Evolutionary conservation across 2,888 invertebrate genomes (phyloP).

Genomic region (Ephialtes manifestator): DNA sequence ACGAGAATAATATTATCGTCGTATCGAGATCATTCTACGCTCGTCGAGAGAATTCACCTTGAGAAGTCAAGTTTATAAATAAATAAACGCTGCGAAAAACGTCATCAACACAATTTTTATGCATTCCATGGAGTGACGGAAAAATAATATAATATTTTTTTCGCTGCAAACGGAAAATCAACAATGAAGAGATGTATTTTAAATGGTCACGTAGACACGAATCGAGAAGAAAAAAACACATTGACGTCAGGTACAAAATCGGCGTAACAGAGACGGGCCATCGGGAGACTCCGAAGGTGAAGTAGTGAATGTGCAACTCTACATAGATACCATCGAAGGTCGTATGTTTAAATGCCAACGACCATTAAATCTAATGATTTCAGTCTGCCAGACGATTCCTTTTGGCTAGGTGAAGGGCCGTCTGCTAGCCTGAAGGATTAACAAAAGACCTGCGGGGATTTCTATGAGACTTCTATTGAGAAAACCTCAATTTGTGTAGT

Average conservation of each 20-base stretch:
- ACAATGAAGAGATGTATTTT: neutral
- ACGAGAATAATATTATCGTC: constrained; percentile 50
- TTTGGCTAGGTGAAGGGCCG: neutral
- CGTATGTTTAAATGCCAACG: constrained; percentile 28
- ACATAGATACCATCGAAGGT: constrained; percentile 11
- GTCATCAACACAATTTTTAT: constrained; percentile 20
- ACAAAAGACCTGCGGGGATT: neutral
- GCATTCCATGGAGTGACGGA: neutral
- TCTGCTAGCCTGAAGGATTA: neutral
- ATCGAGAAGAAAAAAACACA: constrained; percentile 18
- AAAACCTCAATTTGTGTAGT: neutral
- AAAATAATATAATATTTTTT: neutral
- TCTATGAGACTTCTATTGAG: neutral
- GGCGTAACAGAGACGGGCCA: neutral
- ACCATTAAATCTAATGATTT: constrained; percentile 15
- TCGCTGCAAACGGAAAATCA: neutral
- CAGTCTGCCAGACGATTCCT: neutral
- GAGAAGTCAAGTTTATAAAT: constrained; percentile 32
- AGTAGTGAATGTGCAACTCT: constrained; percentile 2
- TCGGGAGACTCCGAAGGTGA: neutral
- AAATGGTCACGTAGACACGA: neutral
- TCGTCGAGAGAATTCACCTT: constrained; percentile 24
- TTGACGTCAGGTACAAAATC: neutral
- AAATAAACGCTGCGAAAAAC: constrained; percentile 13
- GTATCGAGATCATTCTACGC: constrained; percentile 5